Conservation (phyloP, 2,113 vertebrate species). For the Columbina picui region DNA sequence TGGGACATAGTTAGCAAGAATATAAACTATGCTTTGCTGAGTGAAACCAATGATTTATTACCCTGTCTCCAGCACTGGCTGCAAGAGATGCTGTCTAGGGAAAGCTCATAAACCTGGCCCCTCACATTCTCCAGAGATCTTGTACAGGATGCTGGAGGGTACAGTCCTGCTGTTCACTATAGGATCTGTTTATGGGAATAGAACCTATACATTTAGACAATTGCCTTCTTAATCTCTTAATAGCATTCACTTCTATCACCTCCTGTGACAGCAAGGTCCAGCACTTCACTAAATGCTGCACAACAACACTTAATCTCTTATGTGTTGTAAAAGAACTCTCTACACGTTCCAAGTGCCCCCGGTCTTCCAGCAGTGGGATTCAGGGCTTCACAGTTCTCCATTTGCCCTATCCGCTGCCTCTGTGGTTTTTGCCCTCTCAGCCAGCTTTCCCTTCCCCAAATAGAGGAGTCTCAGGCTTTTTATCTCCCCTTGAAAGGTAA, state of each 20-base stretch:
- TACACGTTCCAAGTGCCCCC: no score
- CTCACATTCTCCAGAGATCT: not conserved
- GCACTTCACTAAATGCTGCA: not conserved
- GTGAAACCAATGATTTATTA: not conserved
- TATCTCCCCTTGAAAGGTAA: not conserved
- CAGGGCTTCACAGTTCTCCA: not conserved
- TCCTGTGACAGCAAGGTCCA: not conserved
- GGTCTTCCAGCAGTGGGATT: no score
- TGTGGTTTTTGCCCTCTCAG: not conserved
- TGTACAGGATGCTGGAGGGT: fast-evolving
- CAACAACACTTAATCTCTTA: not conserved
- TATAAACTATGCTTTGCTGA: not conserved
- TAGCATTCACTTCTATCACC: not conserved
- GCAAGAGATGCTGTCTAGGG: not conserved
- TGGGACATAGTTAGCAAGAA: not conserved
- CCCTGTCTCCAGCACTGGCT: no score
- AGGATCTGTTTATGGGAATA: not conserved
- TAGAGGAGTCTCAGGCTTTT: not conserved
- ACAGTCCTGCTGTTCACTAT: not conserved
- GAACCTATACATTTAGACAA: not conserved
- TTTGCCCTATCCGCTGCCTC: not conserved
- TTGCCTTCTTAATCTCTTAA: not conserved
- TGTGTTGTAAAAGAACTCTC: not conserved
- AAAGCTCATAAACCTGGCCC: not conserved
- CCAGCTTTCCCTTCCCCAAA: not conserved